These are phyloP conservation scores for Drosophila setosimentum DNA, from an alignment of 2,888 invertebrate species.

Conservation along the genomic window DNA sequence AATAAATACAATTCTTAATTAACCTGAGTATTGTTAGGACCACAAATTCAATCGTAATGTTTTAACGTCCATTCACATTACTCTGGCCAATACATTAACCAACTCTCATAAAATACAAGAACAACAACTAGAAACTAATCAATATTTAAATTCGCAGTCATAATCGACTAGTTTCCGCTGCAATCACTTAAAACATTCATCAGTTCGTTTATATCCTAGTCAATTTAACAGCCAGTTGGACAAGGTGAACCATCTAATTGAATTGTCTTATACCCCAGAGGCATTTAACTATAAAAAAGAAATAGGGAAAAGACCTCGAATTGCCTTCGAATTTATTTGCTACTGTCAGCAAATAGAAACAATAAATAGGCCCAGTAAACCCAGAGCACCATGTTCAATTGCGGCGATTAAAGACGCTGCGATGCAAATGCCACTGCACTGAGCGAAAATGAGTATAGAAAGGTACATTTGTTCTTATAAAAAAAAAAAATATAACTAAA, in stretches of 20 bases:
- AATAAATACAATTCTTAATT: not conserved
- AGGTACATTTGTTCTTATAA: not conserved
- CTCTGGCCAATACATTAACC: not conserved
- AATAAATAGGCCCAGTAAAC: conserved; percentile 52
- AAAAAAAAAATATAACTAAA: not conserved
- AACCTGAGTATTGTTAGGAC: not conserved
- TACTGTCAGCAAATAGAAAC: conserved; percentile 59
- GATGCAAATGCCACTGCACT: conserved; percentile 64
- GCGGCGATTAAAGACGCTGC: conserved; percentile 58
- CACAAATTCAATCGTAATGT: not conserved
- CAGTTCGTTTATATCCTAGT: conserved; percentile 7
- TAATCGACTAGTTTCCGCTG: conserved; percentile 8
- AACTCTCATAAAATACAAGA: not conserved
- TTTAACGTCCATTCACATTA: not conserved
- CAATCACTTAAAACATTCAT: not conserved
- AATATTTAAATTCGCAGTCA: not conserved
- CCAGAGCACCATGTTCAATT: conserved; percentile 56
- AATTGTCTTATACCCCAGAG: conserved; percentile 57
- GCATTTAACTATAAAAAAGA: conserved; percentile 9
- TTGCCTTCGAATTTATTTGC: conserved; percentile 54
- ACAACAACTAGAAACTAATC: not conserved
- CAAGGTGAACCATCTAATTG: conserved; percentile 53
- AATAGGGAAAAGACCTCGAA: conserved; percentile 34
- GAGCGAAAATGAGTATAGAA: not conserved
- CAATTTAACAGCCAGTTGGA: conserved; percentile 13